phyloP scores from a whole-genome alignment of 2,797 vertebrate genomes.

The Scolopax rusticola region DNA sequence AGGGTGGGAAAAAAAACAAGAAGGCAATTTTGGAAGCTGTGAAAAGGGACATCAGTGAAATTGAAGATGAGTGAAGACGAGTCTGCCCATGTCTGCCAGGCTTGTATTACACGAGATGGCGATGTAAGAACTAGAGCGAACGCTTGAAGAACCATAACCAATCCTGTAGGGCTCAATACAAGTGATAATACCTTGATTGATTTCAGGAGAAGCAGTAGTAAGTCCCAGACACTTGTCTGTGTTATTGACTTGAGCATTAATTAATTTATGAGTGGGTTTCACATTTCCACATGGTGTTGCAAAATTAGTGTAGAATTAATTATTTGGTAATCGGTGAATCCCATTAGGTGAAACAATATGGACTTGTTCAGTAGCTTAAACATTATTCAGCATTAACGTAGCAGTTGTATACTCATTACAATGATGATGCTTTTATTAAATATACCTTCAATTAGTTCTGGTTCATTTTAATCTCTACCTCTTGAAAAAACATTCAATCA shows the following conservation, averaged over 20 bases:
- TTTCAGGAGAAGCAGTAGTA: constrained; percentile 38
- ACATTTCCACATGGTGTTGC: constrained; percentile 34
- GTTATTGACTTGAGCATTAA: constrained; percentile 60
- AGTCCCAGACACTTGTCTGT: constrained; percentile 37
- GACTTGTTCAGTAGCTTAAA: constrained; percentile 46
- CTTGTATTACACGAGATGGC: constrained; percentile 4
- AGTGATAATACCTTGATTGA: constrained; percentile 26
- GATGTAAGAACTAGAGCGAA: not conserved
- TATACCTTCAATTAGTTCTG: constrained; percentile 63
- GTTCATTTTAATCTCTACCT: constrained; percentile 65
- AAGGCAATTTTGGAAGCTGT: not conserved
- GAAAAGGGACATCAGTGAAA: not conserved
- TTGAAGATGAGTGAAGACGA: not conserved
- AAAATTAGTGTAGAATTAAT: constrained; percentile 64
- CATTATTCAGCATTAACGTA: constrained; percentile 25
- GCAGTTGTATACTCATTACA: constrained; percentile 53
- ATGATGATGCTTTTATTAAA: constrained; percentile 45
- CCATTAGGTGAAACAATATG: constrained; percentile 61
- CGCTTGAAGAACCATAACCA: not conserved
- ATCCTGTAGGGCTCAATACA: not conserved
- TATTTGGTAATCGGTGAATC: constrained; percentile 54
- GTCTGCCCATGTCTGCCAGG: not conserved
- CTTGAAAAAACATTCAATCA: constrained; percentile 47
- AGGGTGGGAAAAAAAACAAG: not conserved
- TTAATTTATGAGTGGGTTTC: constrained; percentile 60